Evolutionary conservation across 2,113 vertebrate genomes (phyloP).

Genomic region (Caranx ignobilis): DNA sequence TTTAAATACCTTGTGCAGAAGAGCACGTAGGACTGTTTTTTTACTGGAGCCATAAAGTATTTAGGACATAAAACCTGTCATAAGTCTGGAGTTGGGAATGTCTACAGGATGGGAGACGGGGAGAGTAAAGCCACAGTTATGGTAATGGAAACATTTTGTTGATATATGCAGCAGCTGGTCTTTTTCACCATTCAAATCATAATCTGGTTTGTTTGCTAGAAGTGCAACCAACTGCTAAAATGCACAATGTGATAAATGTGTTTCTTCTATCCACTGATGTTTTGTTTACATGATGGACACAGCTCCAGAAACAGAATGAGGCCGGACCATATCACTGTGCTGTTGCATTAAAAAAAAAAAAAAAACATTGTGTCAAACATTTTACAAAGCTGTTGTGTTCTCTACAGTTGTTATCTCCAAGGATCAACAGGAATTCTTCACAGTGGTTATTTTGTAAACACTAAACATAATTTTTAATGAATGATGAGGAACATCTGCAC

Average conservation of each 20-base stretch:
- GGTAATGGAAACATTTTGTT: slow-evolving; percentile 1
- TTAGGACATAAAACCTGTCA: slow-evolving; percentile 6
- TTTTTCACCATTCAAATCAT: neutral
- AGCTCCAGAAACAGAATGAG: neutral
- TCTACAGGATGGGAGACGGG: neutral
- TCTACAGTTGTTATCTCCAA: too few species aligned
- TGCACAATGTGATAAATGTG: neutral
- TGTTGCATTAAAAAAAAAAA: neutral
- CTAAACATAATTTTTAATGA: too few species aligned
- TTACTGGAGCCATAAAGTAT: slow-evolving; percentile 14
- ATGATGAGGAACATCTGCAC: neutral
- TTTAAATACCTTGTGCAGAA: neutral
- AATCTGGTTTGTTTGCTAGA: slow-evolving; percentile 9
- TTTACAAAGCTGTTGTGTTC: too few species aligned
- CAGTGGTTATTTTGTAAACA: too few species aligned
- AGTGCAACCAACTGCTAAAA: neutral
- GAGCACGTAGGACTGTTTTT: neutral
- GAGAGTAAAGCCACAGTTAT: neutral
- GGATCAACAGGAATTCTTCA: too few species aligned
- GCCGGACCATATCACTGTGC: neutral
- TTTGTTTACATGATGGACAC: neutral
- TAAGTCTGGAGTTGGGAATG: neutral
- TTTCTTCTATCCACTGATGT: too few species aligned
- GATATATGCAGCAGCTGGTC: neutral
- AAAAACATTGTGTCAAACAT: neutral